Evolutionary conservation across 37 sponge, comb jelly and placozoan species (phyloP).

Genomic region (Ephydatia muelleri): DNA sequence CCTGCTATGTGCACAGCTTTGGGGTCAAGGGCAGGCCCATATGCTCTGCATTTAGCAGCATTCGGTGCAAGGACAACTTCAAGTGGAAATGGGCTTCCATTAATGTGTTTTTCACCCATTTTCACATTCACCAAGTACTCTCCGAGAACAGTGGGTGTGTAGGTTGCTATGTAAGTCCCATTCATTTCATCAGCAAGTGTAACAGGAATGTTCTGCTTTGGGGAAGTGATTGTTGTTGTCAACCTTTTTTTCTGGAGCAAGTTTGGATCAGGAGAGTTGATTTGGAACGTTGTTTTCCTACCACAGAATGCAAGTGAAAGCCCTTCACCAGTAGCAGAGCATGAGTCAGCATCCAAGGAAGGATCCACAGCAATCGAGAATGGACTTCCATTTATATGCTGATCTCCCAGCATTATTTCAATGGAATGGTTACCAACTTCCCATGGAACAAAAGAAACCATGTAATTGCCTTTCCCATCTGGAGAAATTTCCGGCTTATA

Average conservation of each 20-base stretch:
- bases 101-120: constrained; percentile 63
- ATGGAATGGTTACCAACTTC: constrained; percentile 74
- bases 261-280: constrained; percentile 55
- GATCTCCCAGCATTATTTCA: constrained; percentile 54
- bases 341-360: constrained; percentile 66
- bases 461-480: constrained; percentile 47
- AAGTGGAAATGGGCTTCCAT: constrained; percentile 83
- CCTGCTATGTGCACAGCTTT: constrained; percentile 66
- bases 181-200: constrained; percentile 71
- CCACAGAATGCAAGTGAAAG: constrained; percentile 54
- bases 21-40: constrained; percentile 64
- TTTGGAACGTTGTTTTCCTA: constrained; percentile 28
- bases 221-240: constrained; percentile 38
- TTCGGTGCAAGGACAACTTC: constrained; percentile 64
- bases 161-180: constrained; percentile 71
- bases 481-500: constrained; percentile 56
- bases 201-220: not conserved
- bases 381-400: constrained; percentile 70
- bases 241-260: constrained; percentile 25
- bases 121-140: constrained; percentile 63
- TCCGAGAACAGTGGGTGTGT: constrained; percentile 62
- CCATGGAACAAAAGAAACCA: constrained; percentile 57
- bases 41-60: constrained; percentile 70
- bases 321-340: constrained; percentile 84
- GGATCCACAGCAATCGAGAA: constrained; percentile 47